phyloP scores from a whole-genome alignment of 2,888 invertebrate genomes.

The Chrysolina haemoptera region DNA sequence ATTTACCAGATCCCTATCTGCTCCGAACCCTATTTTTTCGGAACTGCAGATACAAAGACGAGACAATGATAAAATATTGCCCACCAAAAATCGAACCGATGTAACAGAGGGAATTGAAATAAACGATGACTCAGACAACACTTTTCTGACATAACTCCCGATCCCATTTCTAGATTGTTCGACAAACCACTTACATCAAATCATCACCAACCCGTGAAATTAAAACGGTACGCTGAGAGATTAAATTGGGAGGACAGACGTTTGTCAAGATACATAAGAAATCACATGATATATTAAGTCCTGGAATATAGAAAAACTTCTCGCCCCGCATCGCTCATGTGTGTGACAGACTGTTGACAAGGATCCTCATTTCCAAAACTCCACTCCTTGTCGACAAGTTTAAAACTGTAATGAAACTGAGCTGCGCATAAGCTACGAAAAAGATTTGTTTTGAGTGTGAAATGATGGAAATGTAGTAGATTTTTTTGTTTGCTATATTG shows the following conservation, averaged over 20 bases:
- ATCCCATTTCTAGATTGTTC: constrained; percentile 30
- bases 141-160: not conserved
- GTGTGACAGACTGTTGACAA: constrained; percentile 45
- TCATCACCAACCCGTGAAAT: constrained; percentile 63
- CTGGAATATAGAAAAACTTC: constrained; percentile 36
- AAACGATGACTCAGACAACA: not conserved
- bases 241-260: constrained; percentile 62
- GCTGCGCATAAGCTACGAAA: not conserved
- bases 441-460: too few relatives aligned
- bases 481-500: too few relatives aligned
- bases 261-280: constrained; percentile 48
- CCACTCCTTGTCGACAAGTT: constrained; percentile 26
- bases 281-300: constrained; percentile 44
- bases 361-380: constrained; percentile 39
- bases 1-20: too few relatives aligned
- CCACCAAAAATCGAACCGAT: not conserved
- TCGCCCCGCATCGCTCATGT: constrained; percentile 25
- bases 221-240: constrained; percentile 66
- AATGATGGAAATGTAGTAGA: too few relatives aligned
- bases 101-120: not conserved
- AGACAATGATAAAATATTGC: not conserved
- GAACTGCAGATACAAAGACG: not conserved
- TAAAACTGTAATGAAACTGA: not conserved
- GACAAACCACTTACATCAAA: constrained; percentile 48
- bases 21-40: too few relatives aligned